A percentile compares a stretch with the other conserved stretches of the same genome.
phyloP scores from a whole-genome alignment of 2,113 vertebrate genomes.

The Platysteira castanea region DNA sequence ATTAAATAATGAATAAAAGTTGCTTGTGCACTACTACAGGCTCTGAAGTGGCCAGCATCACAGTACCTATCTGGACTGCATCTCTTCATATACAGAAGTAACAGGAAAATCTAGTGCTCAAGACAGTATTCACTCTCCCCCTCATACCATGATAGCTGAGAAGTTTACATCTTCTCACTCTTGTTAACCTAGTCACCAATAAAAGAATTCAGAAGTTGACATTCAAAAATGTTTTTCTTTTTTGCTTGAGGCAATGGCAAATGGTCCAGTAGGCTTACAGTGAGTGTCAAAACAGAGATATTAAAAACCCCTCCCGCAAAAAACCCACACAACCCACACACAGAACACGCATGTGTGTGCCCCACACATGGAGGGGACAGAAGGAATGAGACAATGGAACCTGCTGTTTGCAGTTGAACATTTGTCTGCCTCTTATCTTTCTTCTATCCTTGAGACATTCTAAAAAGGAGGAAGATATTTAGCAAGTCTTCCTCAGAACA shows the following conservation, averaged over 20 bases:
- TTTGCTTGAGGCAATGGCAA: neutral
- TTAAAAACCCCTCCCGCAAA: neutral
- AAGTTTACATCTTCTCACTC: neutral
- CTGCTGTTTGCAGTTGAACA: constrained; percentile 26
- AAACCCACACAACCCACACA: neutral
- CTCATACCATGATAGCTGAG: neutral
- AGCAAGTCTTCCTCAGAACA: neutral
- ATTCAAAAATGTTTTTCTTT: neutral
- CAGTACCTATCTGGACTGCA: neutral
- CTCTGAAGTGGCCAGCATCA: neutral
- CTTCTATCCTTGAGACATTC: neutral
- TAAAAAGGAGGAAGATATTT: neutral
- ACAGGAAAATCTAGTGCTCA: neutral
- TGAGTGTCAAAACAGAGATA: neutral
- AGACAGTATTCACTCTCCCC: neutral
- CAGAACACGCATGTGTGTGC: neutral
- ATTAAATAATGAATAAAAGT: neutral
- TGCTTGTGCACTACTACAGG: neutral
- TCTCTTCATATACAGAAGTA: neutral
- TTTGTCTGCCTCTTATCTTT: neutral
- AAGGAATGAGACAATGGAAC: neutral
- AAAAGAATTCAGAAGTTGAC: neutral
- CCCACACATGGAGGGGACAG: neutral
- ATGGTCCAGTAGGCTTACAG: neutral
- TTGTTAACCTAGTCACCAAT: neutral